Base-by-base conservation (phyloP, 53 echinoderm and acorn worm species). In the Echinarachnius parma region DNA sequence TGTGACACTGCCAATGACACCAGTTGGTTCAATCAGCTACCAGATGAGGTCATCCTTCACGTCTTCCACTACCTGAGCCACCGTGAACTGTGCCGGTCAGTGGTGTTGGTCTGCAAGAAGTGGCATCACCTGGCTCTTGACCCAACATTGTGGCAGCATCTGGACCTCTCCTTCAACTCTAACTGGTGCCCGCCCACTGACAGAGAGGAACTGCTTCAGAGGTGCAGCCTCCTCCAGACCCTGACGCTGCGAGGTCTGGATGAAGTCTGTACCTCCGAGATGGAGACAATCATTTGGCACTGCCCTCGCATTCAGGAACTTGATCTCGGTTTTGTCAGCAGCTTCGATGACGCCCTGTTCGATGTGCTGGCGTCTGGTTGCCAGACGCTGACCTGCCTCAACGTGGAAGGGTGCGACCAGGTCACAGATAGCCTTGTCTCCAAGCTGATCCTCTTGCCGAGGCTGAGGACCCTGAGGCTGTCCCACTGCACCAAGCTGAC, bases 401-500 rank as follows among this genome's bases (percentile, higher is more conserved):
- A 88, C 53, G 53, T 88, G 75, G 88, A 88, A 66, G 88, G 88
- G 14, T 88, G 83, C 32, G 83, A 79, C 8, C 28, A 18, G 1
- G 66, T 88, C 27, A 66, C 75, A 36, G 75, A 88, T 59, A 33
- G 61, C 5, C 50, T 69, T 28, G 71, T 75, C 22, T 68, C 70
- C 25, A 62, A 53, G 34, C 60, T 88, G 30, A 65, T 78, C 7
- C 42, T 31, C 5, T 62, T 83, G 50, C 79, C 79, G 4, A 35
- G 48, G 59, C 66, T 88, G 59, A 64, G 66, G 59, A 48, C 28
- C 14, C 76, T 88, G 7, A 88, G 83, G 49, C 55, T 88, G 37
- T 88, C 88, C 20, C 88, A 88, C 60, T 88, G 88, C 45, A 83
- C 79, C 36, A 83, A 88, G 54, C 64, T 88, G 52, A 83, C 88